phyloP scores from a whole-genome alignment of 2,113 vertebrate species.

The Plestiodon gilberti region DNA sequence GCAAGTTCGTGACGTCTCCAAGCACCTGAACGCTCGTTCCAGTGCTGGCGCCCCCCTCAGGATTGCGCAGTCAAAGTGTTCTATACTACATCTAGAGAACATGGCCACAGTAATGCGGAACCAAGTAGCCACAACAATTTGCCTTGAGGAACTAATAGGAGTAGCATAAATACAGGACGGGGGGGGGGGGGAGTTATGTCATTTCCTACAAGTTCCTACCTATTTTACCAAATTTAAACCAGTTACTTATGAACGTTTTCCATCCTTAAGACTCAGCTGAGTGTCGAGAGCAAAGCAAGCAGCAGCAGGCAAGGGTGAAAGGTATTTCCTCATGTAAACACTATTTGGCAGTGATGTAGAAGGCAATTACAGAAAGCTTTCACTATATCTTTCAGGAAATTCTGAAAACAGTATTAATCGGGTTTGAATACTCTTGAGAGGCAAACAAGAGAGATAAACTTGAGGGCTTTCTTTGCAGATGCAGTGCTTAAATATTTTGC shows the following conservation, averaged over 20 bases:
- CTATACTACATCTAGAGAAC: neutral
- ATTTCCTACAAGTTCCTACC: neutral
- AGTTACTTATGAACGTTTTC: neutral
- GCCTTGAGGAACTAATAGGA: neutral
- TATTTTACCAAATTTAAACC: neutral
- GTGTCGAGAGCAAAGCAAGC: neutral
- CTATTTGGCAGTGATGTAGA: neutral
- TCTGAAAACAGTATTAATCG: slow-evolving; percentile 2
- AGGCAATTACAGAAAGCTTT: slow-evolving; percentile 10
- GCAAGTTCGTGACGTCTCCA: too few species aligned
- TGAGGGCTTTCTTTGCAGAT: slow-evolving; percentile 7
- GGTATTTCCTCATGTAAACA: neutral
- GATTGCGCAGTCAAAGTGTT: too few species aligned
- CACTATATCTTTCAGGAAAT: slow-evolving; percentile 2
- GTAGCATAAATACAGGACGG: neutral
- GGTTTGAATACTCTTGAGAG: neutral
- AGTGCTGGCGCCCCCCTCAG: too few species aligned
- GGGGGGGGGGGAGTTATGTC: neutral
- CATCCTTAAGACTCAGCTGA: neutral
- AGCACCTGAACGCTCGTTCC: too few species aligned
- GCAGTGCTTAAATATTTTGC: slow-evolving; percentile 10
- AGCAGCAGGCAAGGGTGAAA: neutral
- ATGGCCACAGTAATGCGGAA: neutral
- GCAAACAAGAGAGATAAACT: slow-evolving; percentile 1
- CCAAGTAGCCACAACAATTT: neutral